phyloP scores from a whole-genome alignment of 2,888 invertebrate species.

The Lasioglossum villosulum region DNA sequence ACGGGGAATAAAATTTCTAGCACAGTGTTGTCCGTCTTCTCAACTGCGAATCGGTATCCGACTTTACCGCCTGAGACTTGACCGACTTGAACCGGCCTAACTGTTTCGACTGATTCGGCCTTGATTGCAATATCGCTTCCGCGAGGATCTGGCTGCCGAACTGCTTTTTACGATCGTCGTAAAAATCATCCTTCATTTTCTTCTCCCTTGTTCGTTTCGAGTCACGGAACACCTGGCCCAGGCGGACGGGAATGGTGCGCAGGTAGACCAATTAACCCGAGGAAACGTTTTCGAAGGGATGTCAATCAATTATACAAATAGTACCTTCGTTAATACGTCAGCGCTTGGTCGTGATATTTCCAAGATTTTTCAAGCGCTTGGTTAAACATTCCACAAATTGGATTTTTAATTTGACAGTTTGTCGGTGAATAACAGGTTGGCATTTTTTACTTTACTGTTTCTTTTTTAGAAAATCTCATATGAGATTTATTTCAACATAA shows the following conservation, averaged over 20 bases:
- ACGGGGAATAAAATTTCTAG: background rate
- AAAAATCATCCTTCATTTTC: background rate
- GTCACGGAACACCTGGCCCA: background rate
- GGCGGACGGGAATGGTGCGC: background rate
- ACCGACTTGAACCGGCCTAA: conserved; percentile 60
- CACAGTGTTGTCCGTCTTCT: no score
- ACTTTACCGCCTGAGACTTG: conserved; percentile 46
- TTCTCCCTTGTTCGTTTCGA: background rate
- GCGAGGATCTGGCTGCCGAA: conserved; percentile 33
- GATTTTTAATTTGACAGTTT: background rate
- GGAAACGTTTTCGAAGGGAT: background rate
- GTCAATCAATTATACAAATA: background rate
- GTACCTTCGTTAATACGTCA: background rate
- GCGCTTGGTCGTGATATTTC: no score
- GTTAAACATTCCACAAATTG: background rate
- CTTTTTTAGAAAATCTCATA: no score
- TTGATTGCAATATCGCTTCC: conserved; percentile 63
- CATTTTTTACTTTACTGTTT: no score
- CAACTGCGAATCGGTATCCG: conserved; percentile 27
- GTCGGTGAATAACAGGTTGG: background rate
- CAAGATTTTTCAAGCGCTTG: background rate
- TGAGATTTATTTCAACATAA: no score
- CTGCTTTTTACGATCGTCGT: conserved; percentile 4
- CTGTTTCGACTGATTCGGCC: conserved; percentile 67
- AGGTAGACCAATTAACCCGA: background rate